These are phyloP conservation scores for Mola mola DNA, from an alignment of 2,113 vertebrate species.

Conservation along the genomic window DNA sequence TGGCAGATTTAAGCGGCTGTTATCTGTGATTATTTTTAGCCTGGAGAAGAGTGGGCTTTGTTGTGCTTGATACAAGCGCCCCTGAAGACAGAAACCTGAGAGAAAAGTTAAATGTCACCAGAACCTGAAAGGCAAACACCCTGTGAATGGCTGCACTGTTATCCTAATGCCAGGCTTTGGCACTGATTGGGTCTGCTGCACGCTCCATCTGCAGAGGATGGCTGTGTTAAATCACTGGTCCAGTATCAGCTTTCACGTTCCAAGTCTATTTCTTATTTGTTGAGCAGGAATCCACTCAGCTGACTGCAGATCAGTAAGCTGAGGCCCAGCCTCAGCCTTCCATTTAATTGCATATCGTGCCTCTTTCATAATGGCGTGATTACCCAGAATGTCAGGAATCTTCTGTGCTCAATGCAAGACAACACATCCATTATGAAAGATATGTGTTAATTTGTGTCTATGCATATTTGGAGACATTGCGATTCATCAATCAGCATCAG, in stretches of 20 bases:
- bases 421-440: conserved; percentile 56
- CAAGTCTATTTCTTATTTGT: conserved; percentile 33
- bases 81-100: conserved; percentile 65
- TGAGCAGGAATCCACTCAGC: conserved; percentile 24
- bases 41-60: conserved; percentile 54
- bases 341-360: conserved; percentile 28
- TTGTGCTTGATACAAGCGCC: conserved; percentile 43
- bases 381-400: conserved; percentile 63
- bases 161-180: conserved; percentile 64
- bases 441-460: conserved; percentile 42
- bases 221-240: conserved; percentile 52
- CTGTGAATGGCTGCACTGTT: conserved; percentile 66
- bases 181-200: conserved; percentile 32
- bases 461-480: conserved; percentile 50
- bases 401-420: conserved; percentile 47
- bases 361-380: conserved; percentile 38
- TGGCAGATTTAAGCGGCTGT: conserved; percentile 56
- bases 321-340: conserved; percentile 14
- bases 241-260: conserved; percentile 34
- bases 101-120: conserved; percentile 75
- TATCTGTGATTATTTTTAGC: conserved; percentile 72
- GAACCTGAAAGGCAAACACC: conserved; percentile 60
- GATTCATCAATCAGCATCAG: conserved; percentile 56
- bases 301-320: conserved; percentile 48
- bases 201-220: conserved; percentile 46